Percentiles rank a stretch among this genome's conserved stretches.
Evolutionary conservation across 2,113 vertebrate genomes (phyloP).

Genomic region (Trachemys scripta): DNA sequence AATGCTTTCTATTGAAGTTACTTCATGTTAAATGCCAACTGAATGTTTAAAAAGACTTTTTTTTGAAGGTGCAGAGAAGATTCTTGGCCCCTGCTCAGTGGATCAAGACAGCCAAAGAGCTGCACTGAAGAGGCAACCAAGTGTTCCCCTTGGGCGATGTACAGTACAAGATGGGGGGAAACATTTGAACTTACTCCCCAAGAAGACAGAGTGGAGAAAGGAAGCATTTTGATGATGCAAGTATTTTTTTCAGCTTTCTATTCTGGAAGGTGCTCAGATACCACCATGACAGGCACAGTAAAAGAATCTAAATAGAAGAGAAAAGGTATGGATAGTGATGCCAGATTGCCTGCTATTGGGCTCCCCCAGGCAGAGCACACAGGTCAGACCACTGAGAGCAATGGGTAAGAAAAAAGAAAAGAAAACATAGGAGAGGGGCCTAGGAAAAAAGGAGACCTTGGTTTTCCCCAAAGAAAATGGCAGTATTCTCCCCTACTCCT

Average conservation of each 20-base stretch:
- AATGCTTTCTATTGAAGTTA: constrained; percentile 16
- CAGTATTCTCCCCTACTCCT: background rate
- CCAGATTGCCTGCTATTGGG: background rate
- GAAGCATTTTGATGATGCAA: constrained; percentile 54
- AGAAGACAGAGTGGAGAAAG: background rate
- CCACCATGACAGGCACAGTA: background rate
- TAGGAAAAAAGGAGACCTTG: background rate
- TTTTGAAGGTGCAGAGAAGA: constrained; percentile 5
- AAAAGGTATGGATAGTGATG: background rate
- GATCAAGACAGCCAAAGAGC: background rate
- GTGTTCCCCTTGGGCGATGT: background rate
- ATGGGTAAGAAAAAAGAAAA: constrained; percentile 4
- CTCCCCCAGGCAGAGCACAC: constrained; percentile 4
- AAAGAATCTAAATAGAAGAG: background rate
- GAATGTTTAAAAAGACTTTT: background rate
- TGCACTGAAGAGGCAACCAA: background rate
- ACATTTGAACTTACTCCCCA: background rate
- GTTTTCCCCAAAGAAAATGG: background rate
- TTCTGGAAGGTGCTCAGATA: constrained; percentile 22
- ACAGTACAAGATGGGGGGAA: constrained; percentile 2
- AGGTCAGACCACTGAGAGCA: constrained; percentile 28
- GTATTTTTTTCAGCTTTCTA: constrained; percentile 34
- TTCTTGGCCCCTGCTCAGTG: background rate
- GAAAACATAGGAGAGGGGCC: background rate
- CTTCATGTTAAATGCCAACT: background rate